Percentiles rank a stretch among this genome's conserved stretches.
These are phyloP conservation scores for Uloborus diversus DNA, from an alignment of 1,140 invertebrate species.

Conservation along the genomic window DNA sequence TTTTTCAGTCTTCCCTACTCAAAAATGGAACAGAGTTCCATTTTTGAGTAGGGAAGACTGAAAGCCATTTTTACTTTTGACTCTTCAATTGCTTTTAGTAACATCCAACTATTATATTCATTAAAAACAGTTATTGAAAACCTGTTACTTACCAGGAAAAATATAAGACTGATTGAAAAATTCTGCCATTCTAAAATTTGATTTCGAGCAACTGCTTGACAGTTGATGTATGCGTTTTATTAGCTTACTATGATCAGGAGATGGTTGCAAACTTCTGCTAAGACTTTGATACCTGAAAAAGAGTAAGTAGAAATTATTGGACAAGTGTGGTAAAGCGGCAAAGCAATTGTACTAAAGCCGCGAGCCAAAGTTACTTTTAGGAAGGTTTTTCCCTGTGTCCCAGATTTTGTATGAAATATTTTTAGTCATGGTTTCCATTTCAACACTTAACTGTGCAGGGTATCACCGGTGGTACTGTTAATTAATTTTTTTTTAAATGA, in stretches of 20 bases:
- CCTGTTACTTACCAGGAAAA: conserved; percentile 21
- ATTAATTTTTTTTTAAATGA: too few relatives aligned
- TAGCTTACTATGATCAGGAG: neutral
- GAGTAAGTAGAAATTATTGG: neutral
- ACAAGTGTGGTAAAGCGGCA: neutral
- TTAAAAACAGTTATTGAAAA: neutral
- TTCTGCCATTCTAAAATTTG: conserved; percentile 4
- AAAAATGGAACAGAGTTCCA: neutral
- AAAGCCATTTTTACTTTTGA: neutral
- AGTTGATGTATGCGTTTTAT: neutral
- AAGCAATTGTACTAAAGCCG: neutral
- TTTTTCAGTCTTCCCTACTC: neutral
- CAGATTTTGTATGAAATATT: too few relatives aligned
- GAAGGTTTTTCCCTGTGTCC: neutral
- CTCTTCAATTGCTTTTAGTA: neutral
- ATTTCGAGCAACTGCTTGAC: conserved; percentile 10
- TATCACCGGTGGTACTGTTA: too few relatives aligned
- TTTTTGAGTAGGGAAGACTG: neutral
- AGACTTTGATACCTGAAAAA: conserved; percentile 2
- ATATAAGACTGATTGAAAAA: conserved; percentile 30
- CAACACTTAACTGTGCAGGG: too few relatives aligned
- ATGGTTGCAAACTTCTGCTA: neutral
- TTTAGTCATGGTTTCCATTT: too few relatives aligned
- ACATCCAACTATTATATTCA: neutral
- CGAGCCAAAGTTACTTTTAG: neutral